Conservation (phyloP, 1,140 invertebrate genomes). For the Hetaerina americana region DNA sequence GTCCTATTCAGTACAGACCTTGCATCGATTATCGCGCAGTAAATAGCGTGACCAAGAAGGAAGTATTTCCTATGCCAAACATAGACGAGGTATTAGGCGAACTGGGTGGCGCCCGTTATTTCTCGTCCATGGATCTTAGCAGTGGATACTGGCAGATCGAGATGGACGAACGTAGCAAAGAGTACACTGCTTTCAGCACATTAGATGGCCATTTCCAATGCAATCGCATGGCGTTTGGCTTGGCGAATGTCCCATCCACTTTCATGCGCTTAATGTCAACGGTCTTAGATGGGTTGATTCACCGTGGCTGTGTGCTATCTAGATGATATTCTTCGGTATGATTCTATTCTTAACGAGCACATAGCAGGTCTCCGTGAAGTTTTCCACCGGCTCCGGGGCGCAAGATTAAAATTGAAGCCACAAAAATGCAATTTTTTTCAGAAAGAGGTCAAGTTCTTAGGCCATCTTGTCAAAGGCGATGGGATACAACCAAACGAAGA, state of each 20-base stretch:
- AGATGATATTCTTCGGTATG: background rate
- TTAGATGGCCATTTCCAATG: background rate
- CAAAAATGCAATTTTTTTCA: background rate
- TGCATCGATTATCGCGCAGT: background rate
- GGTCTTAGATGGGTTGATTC: background rate
- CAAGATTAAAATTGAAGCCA: background rate
- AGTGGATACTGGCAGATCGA: slow-evolving; percentile 13
- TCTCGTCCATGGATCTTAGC: slow-evolving; percentile 8
- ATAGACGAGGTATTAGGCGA: slow-evolving; percentile 2
- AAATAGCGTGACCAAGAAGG: background rate
- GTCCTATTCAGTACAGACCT: background rate
- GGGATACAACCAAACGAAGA: background rate
- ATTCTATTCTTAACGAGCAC: background rate
- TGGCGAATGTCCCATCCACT: background rate
- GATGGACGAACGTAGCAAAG: background rate
- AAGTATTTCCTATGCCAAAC: slow-evolving; percentile 8
- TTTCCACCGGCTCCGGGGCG: background rate
- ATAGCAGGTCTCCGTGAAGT: background rate
- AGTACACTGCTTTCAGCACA: background rate
- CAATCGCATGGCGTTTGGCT: background rate
- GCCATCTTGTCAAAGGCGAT: background rate
- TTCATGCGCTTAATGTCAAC: background rate
- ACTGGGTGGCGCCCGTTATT: slow-evolving; percentile 4
- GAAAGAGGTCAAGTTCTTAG: background rate
- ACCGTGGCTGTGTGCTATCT: background rate